These are phyloP conservation scores for Oscheius sp. DNA, from an alignment of 2,888 invertebrate genomes.

Conservation along the genomic window DNA sequence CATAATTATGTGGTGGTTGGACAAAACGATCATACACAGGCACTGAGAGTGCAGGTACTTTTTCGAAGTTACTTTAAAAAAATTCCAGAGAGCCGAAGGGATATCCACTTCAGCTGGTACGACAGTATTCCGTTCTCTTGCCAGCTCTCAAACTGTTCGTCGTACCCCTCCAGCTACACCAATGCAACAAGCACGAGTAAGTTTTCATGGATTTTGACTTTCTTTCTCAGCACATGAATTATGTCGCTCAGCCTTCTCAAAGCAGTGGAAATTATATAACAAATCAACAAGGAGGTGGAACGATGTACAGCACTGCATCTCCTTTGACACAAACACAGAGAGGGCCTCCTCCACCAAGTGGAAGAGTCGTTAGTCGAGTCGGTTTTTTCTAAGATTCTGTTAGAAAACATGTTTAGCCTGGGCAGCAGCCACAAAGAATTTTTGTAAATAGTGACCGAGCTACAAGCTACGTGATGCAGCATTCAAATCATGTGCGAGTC, in stretches of 20 bases:
- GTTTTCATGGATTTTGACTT: neutral
- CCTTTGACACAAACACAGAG: neutral
- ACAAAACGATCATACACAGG: neutral
- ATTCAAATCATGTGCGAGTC: neutral
- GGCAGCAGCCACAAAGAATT: neutral
- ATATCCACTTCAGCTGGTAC: neutral
- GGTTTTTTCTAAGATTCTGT: neutral
- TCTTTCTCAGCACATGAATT: neutral
- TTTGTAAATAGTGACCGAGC: conserved; percentile 10
- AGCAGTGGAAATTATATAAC: conserved; percentile 8
- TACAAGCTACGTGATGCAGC: neutral
- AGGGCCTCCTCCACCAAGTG: neutral
- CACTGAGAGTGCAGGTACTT: conserved; percentile 15
- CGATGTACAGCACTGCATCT: neutral
- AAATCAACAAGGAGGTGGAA: neutral
- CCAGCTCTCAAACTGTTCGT: neutral
- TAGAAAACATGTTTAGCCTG: neutral
- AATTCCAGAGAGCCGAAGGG: conserved; percentile 2
- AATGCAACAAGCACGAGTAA: neutral
- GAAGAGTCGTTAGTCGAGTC: conserved; percentile 8
- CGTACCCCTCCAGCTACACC: conserved; percentile 6
- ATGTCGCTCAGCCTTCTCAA: neutral
- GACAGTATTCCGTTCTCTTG: neutral
- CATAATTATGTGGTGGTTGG: conserved; percentile 20
- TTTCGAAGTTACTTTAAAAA: too few relatives aligned